These are phyloP conservation scores for Oostethus manadensis DNA, from an alignment of 2,113 vertebrate species.

Conservation along the genomic window DNA sequence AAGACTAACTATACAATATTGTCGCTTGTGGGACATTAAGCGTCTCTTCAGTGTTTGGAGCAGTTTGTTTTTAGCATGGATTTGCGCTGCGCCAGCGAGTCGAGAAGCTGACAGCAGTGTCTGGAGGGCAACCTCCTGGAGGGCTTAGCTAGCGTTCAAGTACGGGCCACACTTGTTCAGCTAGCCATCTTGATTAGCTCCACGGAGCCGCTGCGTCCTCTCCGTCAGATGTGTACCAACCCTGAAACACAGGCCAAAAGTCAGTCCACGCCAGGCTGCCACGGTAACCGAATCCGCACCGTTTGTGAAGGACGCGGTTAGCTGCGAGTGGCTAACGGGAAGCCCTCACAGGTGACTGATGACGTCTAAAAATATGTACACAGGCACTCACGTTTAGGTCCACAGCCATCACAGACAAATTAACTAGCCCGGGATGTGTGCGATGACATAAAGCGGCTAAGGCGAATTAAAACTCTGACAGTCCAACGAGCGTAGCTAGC, in stretches of 20 bases:
- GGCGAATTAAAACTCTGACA: not conserved
- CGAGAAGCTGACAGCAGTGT: conserved; percentile 19
- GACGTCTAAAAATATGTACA: not conserved
- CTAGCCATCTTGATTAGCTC: conserved; percentile 49
- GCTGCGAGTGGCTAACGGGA: not conserved
- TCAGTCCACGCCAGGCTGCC: not conserved
- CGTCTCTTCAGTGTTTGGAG: conserved; percentile 7
- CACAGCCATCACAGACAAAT: not conserved
- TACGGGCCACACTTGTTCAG: conserved; percentile 35
- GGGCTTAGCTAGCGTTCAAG: conserved; percentile 27
- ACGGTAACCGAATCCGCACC: not conserved
- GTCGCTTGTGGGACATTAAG: conserved; percentile 18
- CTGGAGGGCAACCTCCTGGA: conserved; percentile 22
- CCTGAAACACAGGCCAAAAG: conserved; percentile 31
- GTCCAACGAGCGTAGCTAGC: not conserved
- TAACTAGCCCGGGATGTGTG: not conserved
- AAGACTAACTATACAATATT: conserved; percentile 9
- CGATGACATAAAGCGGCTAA: not conserved
- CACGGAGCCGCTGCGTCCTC: conserved; percentile 43
- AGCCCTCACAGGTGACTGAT: not conserved
- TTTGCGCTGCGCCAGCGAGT: conserved; percentile 12
- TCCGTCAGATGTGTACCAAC: conserved; percentile 33
- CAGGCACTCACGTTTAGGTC: no score
- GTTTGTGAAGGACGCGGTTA: not conserved
- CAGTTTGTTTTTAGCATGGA: conserved; percentile 10